These are phyloP conservation scores for Ara ararauna DNA, from an alignment of 2,797 vertebrate genomes.

Conservation along the genomic window DNA sequence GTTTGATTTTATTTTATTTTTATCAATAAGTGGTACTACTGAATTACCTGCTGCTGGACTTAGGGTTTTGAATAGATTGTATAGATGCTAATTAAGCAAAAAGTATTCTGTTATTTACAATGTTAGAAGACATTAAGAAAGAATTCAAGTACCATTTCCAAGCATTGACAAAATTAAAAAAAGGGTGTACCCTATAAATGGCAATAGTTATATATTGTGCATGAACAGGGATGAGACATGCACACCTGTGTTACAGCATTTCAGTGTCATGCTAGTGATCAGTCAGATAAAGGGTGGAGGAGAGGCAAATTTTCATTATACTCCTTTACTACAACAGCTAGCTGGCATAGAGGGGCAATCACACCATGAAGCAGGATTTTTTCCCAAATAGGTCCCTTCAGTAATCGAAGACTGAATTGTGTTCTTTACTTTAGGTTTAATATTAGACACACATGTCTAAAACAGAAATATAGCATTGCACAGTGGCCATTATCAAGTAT, in stretches of 20 bases:
- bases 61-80: neutral
- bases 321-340: neutral
- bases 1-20: neutral
- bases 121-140: neutral
- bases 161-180: neutral
- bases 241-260: rapidly evolving
- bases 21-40: neutral
- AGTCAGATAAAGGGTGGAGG: neutral
- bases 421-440: neutral
- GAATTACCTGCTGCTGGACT: neutral
- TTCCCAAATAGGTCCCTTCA: neutral
- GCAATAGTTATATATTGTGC: neutral
- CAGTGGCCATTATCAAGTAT: neutral
- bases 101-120: neutral
- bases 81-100: neutral
- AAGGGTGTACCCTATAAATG: neutral
- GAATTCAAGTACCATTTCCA: neutral
- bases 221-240: neutral
- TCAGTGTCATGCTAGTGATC: neutral
- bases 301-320: neutral
- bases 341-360: neutral
- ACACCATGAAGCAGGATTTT: neutral
- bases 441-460: neutral
- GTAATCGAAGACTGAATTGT: neutral
- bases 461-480: neutral